Evolutionary conservation across 2,113 vertebrate genomes (phyloP), one percentile per base, ranked within the genome.

Genomic region (Tragelaphus strepsiceros): DNA sequence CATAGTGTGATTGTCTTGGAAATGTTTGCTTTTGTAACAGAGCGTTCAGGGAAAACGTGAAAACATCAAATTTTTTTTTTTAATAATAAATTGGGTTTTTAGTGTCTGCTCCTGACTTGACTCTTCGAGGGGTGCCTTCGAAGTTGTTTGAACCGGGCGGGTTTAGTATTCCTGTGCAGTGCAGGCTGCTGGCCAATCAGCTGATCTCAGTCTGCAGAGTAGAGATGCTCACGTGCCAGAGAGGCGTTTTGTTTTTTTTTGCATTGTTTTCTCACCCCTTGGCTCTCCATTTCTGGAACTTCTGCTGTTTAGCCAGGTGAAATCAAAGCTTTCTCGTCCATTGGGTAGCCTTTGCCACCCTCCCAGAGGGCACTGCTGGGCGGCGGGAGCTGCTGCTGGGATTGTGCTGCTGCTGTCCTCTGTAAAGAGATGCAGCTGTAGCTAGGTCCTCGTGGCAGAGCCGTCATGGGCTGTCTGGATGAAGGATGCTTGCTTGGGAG

Each of bases 171-270:
- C 94, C 88, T 30, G 17, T 0, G 97, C 95, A 2, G 96, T 26
- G 82, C 71, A 0, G 14, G 93, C 81, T 4, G 35, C 95, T 62
- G 97, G 97, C 98, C 98, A 97, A 96, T 98, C 98, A 74, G 98
- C 98, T 98, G 43, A 4, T 80, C 94, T 91, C 2, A 7, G 89
- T 86, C 97, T 64, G 11, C 98, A 13, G 97, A 96, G 98, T 87
- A 32, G 74, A 88, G 93, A 9, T 81, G 59, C 85, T 12, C 84
- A 58, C 85, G 85, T 91, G 97, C 95, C 51, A 1, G 5, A 86
- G 95, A 97, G 95, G 88, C 86, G 4, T 82, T 22, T 81, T 82
- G 6, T 21, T 81, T 39, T 77, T 35, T 56, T 86, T 32, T 26
- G 90, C 96, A 88, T 84, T 96, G 95, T 96, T 32, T n/a, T 96